Evolutionary conservation across 2,888 invertebrate genomes (phyloP).

Genomic region (Thecocarcelia acutangulata): DNA sequence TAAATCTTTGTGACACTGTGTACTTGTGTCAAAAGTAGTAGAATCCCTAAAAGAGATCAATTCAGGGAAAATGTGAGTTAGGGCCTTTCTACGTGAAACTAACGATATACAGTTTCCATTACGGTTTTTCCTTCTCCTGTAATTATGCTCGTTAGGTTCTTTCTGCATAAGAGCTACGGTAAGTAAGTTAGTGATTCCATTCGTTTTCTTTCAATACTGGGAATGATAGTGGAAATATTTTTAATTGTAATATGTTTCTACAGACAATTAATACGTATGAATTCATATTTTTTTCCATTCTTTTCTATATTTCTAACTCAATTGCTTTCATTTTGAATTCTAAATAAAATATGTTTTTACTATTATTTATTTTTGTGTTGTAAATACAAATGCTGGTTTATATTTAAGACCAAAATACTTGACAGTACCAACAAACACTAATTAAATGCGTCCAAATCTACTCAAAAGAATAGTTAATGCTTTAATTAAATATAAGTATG

Average conservation of each 20-base stretch:
- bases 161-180: too few relatives aligned
- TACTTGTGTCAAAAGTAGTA: too few relatives aligned
- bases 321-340: background rate
- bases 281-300: conserved; percentile 16
- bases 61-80: too few relatives aligned
- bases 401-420: background rate
- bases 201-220: conserved; percentile 41
- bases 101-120: too few relatives aligned
- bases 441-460: conserved; percentile 15
- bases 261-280: conserved; percentile 29
- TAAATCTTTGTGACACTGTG: too few relatives aligned
- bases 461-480: conserved; percentile 19
- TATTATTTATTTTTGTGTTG: background rate
- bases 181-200: too few relatives aligned
- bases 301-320: background rate
- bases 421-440: conserved; percentile 14
- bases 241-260: conserved; percentile 43
- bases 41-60: too few relatives aligned
- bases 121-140: too few relatives aligned
- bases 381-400: background rate
- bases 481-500: conserved; percentile 30
- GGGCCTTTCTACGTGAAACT: too few relatives aligned
- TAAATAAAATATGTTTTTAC: background rate
- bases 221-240: conserved; percentile 58
- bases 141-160: too few relatives aligned